Evolutionary conservation across 1,140 invertebrate genomes (phyloP).

Genomic region (Fopius arisanus): DNA sequence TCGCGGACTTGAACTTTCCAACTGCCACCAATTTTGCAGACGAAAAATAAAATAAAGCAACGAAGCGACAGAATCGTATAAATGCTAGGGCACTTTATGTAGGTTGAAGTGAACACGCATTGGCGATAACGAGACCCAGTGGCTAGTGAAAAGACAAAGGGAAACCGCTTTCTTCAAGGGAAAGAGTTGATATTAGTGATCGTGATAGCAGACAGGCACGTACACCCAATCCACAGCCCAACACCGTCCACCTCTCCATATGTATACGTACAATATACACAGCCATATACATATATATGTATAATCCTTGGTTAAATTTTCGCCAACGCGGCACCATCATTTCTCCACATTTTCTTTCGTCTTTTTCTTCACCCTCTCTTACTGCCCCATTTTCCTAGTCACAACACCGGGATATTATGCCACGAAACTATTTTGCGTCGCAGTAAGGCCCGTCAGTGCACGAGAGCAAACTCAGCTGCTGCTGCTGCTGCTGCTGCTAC

Average conservation of each 20-base stretch:
- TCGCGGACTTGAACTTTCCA: constrained; percentile 1
- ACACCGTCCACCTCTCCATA: no score
- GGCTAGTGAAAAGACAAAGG: not conserved
- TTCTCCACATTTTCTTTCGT: not conserved
- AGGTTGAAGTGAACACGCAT: not conserved
- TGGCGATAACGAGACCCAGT: not conserved
- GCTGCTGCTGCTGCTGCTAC: no score
- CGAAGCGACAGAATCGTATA: no score
- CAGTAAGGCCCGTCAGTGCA: not conserved
- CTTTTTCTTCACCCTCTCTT: not conserved
- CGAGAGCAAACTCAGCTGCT: not conserved
- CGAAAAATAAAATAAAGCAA: not conserved
- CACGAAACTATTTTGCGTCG: not conserved
- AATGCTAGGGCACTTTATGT: no score
- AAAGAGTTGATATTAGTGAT: not conserved
- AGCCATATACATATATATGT: not conserved
- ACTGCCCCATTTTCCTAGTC: not conserved
- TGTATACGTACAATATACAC: no score
- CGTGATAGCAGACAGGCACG: not conserved
- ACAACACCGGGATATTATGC: not conserved
- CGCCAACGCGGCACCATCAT: not conserved
- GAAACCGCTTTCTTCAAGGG: not conserved
- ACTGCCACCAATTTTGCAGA: not conserved
- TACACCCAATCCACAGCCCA: not conserved
- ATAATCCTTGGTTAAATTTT: not conserved